Conservation (phyloP, 2,797 vertebrate species). For the Pyrocephalus nanus region DNA sequence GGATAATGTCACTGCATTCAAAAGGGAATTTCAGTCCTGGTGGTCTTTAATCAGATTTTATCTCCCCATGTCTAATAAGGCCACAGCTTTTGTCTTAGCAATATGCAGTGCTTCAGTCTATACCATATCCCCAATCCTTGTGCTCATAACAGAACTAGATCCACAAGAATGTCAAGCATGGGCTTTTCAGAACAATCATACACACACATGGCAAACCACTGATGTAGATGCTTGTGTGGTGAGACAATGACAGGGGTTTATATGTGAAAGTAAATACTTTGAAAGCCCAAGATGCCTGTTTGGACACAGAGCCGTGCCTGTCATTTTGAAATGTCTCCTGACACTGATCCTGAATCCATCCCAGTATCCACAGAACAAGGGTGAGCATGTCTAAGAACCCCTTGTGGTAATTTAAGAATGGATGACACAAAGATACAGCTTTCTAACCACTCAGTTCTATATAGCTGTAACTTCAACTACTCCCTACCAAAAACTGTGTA, state of each 20-base stretch:
- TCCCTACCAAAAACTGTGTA: neutral
- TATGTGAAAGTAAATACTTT: neutral
- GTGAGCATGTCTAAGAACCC: neutral
- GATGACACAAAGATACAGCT: neutral
- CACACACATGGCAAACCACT: neutral
- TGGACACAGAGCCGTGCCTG: neutral
- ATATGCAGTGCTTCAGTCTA: neutral
- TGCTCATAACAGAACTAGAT: neutral
- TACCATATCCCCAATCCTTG: neutral
- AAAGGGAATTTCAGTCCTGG: neutral
- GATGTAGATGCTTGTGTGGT: neutral
- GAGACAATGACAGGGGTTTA: neutral
- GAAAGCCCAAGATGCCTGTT: neutral
- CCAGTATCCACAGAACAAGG: neutral
- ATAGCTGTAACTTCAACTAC: neutral
- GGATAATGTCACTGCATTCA: neutral
- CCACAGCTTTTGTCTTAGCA: neutral
- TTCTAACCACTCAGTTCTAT: rapidly evolving
- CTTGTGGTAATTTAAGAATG: neutral
- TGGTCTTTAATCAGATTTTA: neutral
- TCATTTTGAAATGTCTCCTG: rapidly evolving
- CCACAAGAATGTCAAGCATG: neutral
- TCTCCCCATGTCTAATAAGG: neutral
- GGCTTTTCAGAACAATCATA: neutral
- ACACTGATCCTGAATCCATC: neutral